Evolutionary conservation across 1,140 invertebrate species (phyloP).

Genomic region (Lamellibrachia luymesi): DNA sequence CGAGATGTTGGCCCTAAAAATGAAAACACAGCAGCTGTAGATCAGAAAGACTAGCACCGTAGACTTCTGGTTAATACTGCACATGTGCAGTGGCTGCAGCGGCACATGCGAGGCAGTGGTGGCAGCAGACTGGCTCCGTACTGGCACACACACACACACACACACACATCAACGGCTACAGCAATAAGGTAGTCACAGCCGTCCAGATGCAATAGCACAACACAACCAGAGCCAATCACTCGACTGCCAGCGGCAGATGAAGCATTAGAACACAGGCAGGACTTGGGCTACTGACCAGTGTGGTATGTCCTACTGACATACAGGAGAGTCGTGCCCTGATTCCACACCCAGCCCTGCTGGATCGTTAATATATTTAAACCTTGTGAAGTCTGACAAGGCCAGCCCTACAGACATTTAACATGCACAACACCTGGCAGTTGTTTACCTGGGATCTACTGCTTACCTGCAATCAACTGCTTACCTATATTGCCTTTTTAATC

Average conservation of each 20-base stretch:
- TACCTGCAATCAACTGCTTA: background rate
- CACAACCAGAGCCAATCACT: no score
- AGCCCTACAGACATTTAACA: background rate
- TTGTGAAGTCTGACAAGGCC: background rate
- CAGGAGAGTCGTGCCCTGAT: background rate
- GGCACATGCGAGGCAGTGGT: background rate
- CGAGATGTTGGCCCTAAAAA: background rate
- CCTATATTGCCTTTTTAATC: background rate
- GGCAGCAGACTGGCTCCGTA: background rate
- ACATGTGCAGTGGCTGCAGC: background rate
- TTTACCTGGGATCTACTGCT: background rate
- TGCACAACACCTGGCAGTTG: background rate
- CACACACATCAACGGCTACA: background rate
- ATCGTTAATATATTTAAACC: background rate
- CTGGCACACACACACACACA: background rate
- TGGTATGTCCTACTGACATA: background rate
- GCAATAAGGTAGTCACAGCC: background rate
- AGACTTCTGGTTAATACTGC: background rate
- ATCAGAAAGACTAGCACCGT: background rate
- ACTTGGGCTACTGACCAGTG: background rate
- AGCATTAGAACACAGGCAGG: no score
- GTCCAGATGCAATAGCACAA: no score
- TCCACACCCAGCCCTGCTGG: background rate
- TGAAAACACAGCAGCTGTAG: background rate
- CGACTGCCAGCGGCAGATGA: no score